phyloP scores from a whole-genome alignment of 2,797 vertebrate species.

The Coccyzus lansbergi region DNA sequence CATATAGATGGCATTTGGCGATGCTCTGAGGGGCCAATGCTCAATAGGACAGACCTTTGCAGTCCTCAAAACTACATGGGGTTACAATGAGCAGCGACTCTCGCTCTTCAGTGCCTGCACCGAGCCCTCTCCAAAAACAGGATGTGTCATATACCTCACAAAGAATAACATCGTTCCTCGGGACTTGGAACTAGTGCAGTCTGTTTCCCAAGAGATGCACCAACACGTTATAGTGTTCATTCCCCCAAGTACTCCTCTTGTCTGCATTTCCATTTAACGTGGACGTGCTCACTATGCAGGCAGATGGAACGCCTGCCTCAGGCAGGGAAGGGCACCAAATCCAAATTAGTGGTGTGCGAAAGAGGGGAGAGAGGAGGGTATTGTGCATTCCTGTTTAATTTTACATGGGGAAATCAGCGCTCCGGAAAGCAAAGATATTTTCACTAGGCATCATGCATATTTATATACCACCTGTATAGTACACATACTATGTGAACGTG shows the following conservation, averaged over 20 bases:
- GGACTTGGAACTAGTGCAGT: conserved; percentile 2
- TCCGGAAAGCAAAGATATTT: conserved; percentile 18
- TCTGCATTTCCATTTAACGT: not conserved
- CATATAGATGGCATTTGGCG: conserved; percentile 85
- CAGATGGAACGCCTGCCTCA: not conserved
- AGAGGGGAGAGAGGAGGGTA: not conserved
- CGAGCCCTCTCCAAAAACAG: conserved; percentile 46
- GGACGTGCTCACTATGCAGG: not conserved
- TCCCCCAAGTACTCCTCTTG: not conserved
- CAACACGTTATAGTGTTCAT: not conserved
- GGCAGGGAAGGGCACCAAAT: conserved; percentile 9
- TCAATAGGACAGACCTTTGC: conserved; percentile 59
- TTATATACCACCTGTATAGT: not conserved
- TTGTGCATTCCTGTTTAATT: not conserved
- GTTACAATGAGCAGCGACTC: conserved; percentile 10
- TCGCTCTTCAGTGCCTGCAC: not conserved
- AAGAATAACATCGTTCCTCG: not conserved
- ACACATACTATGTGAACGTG: not conserved
- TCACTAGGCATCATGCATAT: not conserved
- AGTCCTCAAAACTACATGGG: conserved; percentile 28
- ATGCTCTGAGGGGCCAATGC: conserved; percentile 75
- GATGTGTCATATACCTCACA: conserved; percentile 24
- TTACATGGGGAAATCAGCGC: not conserved
- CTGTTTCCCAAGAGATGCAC: conserved; percentile 26
- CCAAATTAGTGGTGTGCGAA: not conserved